phyloP scores from a whole-genome alignment of 2,888 invertebrate species.

The Rhimphoctona megacephalus region DNA sequence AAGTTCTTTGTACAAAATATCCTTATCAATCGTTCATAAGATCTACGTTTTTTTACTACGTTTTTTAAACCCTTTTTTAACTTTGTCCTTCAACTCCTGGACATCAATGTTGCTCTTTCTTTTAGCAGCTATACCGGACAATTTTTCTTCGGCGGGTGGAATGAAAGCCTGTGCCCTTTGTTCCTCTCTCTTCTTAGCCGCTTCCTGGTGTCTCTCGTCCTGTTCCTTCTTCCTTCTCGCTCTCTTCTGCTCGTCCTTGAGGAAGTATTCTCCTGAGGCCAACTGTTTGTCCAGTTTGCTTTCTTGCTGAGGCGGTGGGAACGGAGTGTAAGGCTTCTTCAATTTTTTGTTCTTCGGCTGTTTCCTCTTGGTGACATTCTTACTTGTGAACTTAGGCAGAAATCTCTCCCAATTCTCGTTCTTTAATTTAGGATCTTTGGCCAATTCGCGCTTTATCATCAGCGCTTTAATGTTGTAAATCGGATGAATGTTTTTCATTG shows the following conservation, averaged over 20 bases:
- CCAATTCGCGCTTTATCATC: conserved; percentile 98
- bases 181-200: conserved; percentile 90
- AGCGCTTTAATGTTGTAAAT: conserved; percentile 98
- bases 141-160: conserved; percentile 90
- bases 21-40: background rate
- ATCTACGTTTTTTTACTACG: conserved; percentile 64
- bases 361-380: conserved; percentile 95
- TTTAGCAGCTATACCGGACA: conserved; percentile 75
- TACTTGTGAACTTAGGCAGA: conserved; percentile 96
- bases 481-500: conserved; percentile 99
- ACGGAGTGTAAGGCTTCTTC: conserved; percentile 98
- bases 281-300: conserved; percentile 97
- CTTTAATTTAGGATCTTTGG: conserved; percentile 95
- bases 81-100: conserved; percentile 90
- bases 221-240: conserved; percentile 90
- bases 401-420: conserved; percentile 99
- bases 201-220: conserved; percentile 91
- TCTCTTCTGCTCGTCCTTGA: conserved; percentile 93
- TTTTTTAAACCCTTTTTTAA: conserved; percentile 87
- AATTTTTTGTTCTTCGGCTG: conserved; percentile 94
- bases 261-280: conserved; percentile 98
- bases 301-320: conserved; percentile 97
- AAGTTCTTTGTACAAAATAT: conserved; percentile 27
- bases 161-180: conserved; percentile 92
- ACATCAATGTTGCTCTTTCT: conserved; percentile 87